phyloP scores from a whole-genome alignment of 2,888 invertebrate species.

The Cyrtodaria siliqua region DNA sequence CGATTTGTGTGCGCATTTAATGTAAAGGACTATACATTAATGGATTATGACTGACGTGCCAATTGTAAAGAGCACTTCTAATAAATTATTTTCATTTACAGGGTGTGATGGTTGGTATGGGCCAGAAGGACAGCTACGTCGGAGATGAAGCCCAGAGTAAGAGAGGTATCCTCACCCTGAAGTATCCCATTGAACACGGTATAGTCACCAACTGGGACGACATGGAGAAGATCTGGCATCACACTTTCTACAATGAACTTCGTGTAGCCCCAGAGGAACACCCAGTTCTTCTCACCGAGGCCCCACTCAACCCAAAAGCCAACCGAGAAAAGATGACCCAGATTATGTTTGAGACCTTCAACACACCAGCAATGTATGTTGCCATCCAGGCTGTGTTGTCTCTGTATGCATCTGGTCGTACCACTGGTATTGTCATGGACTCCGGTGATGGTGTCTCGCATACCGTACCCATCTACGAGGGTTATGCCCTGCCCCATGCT shows the following conservation, averaged over 20 bases:
- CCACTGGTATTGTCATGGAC: conserved; percentile 96
- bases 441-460: conserved; percentile 97
- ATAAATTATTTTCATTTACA: conserved; percentile 49
- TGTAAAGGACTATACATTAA: too few relatives aligned
- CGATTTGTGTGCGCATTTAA: too few relatives aligned
- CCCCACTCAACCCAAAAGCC: conserved; percentile 94
- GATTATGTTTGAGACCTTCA: conserved; percentile 88
- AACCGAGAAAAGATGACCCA: conserved; percentile 97
- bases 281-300: conserved; percentile 95
- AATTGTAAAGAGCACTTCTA: too few relatives aligned
- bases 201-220: conserved; percentile 84
- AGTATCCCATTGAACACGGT: conserved; percentile 82
- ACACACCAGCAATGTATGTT: conserved; percentile 95
- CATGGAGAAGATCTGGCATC: conserved; percentile 85
- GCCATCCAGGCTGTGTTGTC: conserved; percentile 97
- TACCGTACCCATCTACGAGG: conserved; percentile 92
- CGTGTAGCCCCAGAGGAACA: conserved; percentile 98
- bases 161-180: conserved; percentile 82
- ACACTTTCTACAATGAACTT: conserved; percentile 87
- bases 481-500: conserved; percentile 87
- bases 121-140: conserved; percentile 81
- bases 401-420: conserved; percentile 96
- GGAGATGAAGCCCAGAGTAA: conserved; percentile 82
- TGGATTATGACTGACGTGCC: too few relatives aligned
- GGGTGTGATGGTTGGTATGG: conserved; percentile 80